Evolutionary conservation across 2,113 vertebrate species (phyloP).

Genomic region (Catharus fuscescens): DNA sequence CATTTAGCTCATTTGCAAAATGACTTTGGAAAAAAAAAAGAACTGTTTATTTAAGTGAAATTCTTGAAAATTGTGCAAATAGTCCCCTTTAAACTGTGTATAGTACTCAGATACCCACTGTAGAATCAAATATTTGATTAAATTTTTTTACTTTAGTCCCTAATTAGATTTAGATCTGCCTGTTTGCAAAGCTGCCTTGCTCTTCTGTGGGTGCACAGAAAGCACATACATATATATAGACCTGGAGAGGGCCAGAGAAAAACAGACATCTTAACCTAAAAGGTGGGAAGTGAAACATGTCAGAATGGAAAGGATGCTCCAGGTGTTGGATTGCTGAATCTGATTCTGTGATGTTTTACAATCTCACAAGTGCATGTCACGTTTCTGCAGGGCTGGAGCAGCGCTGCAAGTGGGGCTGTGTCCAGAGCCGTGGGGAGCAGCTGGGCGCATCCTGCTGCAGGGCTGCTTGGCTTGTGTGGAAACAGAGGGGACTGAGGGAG

Average conservation of each 20-base stretch:
- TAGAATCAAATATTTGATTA: neutral
- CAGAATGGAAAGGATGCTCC: neutral
- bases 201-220: neutral
- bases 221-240: fast-evolving
- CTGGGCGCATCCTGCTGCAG: neutral
- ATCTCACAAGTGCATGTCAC: fast-evolving
- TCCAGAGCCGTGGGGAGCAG: neutral
- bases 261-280: neutral
- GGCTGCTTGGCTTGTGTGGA: neutral
- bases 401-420: fast-evolving
- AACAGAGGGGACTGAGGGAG: neutral
- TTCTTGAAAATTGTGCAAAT: neutral
- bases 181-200: neutral
- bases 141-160: neutral
- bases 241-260: fast-evolving
- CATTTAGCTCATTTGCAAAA: neutral
- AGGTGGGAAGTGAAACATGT: neutral
- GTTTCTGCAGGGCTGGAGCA: neutral
- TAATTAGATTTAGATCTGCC: neutral
- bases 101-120: neutral
- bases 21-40: neutral
- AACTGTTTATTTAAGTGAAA: neutral
- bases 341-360: neutral
- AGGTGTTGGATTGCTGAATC: neutral
- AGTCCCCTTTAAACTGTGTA: neutral